phyloP scores from a whole-genome alignment of 2,888 invertebrate genomes.

The Acanthosoma haemorrhoidale region DNA sequence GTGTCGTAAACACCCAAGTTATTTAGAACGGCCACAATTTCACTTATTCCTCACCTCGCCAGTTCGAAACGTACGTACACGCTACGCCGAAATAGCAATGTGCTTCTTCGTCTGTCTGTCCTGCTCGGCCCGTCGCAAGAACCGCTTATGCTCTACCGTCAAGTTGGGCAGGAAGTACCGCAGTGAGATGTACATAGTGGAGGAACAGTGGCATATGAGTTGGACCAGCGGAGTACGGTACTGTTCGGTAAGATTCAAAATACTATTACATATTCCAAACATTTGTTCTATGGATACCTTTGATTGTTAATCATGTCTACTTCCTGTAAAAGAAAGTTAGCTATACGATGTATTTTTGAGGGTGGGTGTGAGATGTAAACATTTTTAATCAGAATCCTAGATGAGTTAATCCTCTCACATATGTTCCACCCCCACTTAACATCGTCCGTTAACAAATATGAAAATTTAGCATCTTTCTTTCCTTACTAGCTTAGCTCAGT shows the following conservation, averaged over 20 bases:
- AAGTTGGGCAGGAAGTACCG: not conserved
- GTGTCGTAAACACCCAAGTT: not conserved
- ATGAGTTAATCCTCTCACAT: no score
- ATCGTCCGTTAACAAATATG: no score
- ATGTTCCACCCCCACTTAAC: no score
- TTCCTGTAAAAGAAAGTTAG: no score
- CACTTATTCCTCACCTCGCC: not conserved
- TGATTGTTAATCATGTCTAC: no score
- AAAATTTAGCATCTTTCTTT: no score
- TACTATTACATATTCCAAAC: no score
- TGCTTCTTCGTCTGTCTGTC: not conserved
- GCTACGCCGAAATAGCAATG: not conserved
- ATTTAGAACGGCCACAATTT: not conserved
- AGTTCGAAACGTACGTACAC: not conserved
- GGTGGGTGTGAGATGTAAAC: no score
- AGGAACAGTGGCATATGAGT: not conserved
- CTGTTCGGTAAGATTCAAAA: not conserved
- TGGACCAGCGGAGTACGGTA: not conserved
- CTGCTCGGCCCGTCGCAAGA: not conserved
- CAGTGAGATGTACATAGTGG: not conserved
- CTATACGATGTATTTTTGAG: no score
- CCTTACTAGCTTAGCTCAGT: no score
- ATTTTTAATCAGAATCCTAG: no score
- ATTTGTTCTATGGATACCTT: no score
- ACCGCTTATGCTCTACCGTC: not conserved